phyloP scores from a whole-genome alignment of 1,140 invertebrate genomes.

The Eurosta solidaginis region DNA sequence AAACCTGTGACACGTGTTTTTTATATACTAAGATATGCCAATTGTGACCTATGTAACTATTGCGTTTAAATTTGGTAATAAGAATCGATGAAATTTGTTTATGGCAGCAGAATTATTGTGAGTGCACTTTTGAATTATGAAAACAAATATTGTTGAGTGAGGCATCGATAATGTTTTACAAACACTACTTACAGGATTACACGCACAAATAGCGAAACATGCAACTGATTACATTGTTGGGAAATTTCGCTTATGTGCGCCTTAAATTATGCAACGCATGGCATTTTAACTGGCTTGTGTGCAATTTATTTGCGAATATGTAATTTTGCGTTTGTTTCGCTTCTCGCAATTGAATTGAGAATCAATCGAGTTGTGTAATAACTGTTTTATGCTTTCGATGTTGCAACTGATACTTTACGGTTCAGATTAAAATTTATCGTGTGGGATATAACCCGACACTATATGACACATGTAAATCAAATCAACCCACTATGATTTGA shows the following conservation, averaged over 20 bases:
- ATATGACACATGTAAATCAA: background rate
- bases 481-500: background rate
- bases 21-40: no score
- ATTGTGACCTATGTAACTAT: no score
- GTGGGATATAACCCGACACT: background rate
- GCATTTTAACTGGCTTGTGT: background rate
- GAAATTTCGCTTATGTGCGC: background rate
- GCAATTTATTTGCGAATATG: background rate
- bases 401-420: background rate
- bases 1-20: no score
- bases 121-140: conserved; percentile 16
- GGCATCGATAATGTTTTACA: background rate
- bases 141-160: conserved; percentile 7
- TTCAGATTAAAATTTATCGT: background rate
- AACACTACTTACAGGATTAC: background rate
- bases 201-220: background rate
- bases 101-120: conserved; percentile 3
- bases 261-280: background rate
- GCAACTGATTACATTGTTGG: background rate
- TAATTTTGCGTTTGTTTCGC: background rate
- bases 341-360: background rate
- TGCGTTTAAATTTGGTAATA: no score
- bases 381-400: background rate
- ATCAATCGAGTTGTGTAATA: background rate
- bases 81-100: background rate